Base-by-base conservation (phyloP, 2,113 vertebrate genomes). In the Polypterus bichir region DNA sequence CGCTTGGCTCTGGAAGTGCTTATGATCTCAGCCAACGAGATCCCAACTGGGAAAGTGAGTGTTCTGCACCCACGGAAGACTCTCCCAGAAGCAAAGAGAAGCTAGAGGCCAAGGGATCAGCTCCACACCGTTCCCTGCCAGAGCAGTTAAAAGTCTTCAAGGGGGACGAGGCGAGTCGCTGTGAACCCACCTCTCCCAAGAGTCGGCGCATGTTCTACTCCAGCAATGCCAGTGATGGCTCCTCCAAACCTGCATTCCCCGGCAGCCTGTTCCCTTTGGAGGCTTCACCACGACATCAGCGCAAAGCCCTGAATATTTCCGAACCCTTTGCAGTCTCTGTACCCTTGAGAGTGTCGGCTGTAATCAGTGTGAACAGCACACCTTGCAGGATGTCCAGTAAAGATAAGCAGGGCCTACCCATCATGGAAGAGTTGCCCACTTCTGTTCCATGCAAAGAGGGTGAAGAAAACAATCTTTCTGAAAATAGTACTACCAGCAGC, bases 61-160 rank as follows among this genome's bases (percentile, higher is more conserved):
- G 67, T 49, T 85, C 86, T 8, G 84, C 87, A 0, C 81, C 81
- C 63, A 91, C 87, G 4, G 85, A 81, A 4, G 80, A 78, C 46
- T 71, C 71, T 5, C 78, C 80, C 6, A 65, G 77, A 48, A 74
- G 64, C 60, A 70, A 70, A 44, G 74, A 74, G 62, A 74, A 69
- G 5, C 69, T 71, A 49, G 73, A 65, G 6, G 68, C 74, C 1
- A 62, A 62, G 5, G 69, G 71, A 9, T 72, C 76, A 3, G 57
- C 66, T 1, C 3, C 68, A 0, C 72, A 79, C n/a, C 92, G 87
- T 63, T 73, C 80, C 7, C 81, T 87, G 0, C 92, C 96, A 0
- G 93, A 98, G 70, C 96, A 97, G 62, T 83, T 97, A 69, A 98
- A 98, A 68, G 96, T 97, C 51, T 97, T 91, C 79, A 88, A 93